phyloP scores from a whole-genome alignment of 1,140 invertebrate genomes.

The Drepana arcuata region DNA sequence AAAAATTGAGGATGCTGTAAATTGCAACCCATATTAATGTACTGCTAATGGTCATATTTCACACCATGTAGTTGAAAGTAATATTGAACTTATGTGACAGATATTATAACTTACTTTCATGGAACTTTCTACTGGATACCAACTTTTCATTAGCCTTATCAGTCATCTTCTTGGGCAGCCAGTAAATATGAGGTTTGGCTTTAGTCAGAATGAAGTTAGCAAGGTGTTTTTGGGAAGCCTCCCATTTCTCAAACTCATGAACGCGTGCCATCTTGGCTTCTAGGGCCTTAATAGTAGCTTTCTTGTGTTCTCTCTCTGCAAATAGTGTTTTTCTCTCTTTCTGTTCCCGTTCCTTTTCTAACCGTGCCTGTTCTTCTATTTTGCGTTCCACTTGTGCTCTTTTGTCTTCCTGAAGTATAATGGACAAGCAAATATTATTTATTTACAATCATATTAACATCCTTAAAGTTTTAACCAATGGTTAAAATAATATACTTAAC shows the following conservation, averaged over 20 bases:
- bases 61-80: no score
- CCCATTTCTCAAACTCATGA: constrained; percentile 91
- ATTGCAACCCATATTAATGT: constrained; percentile 12
- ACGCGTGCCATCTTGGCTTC: constrained; percentile 92
- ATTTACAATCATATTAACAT: no score
- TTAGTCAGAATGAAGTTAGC: constrained; percentile 91
- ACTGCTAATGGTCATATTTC: no score
- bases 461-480: no score
- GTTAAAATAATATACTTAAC: no score
- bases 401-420: constrained; percentile 53
- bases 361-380: constrained; percentile 90
- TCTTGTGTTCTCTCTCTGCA: constrained; percentile 86
- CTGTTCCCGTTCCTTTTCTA: constrained; percentile 89
- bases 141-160: constrained; percentile 69
- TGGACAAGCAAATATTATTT: no score
- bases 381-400: constrained; percentile 92
- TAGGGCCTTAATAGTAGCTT: constrained; percentile 89
- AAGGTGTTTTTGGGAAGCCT: constrained; percentile 82
- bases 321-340: constrained; percentile 90
- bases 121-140: constrained; percentile 58
- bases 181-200: constrained; percentile 90
- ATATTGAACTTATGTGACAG: no score
- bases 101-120: constrained; percentile 75
- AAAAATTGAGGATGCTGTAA: constrained; percentile 44
- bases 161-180: constrained; percentile 82